A percentile compares a stretch with the other conserved stretches of the same genome.
Conservation (phyloP, 2,888 invertebrate species). For the Camponotus fellah region DNA sequence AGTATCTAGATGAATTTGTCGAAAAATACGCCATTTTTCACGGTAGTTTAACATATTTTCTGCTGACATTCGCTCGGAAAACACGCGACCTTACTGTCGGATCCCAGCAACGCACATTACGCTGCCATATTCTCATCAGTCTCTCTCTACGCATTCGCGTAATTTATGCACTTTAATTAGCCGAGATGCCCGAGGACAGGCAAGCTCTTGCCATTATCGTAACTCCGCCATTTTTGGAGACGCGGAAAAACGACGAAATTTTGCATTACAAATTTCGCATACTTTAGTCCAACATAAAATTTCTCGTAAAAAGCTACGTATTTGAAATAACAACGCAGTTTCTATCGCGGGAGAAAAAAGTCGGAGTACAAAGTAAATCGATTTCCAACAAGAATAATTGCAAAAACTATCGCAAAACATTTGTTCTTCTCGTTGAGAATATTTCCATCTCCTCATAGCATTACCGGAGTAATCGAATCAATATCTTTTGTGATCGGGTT, state of each 20-base stretch:
- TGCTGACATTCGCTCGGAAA: conserved; percentile 39
- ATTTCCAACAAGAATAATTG: neutral
- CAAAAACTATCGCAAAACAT: conserved; percentile 1
- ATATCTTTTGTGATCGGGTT: conserved; percentile 29
- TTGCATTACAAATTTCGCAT: conserved; percentile 20
- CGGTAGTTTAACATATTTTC: conserved; percentile 59
- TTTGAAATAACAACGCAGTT: neutral
- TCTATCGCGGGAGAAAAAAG: neutral
- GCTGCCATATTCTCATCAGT: conserved; percentile 72
- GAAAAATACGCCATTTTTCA: neutral
- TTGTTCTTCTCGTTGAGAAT: conserved; percentile 31
- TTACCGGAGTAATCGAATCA: conserved; percentile 52
- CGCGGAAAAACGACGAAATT: conserved; percentile 41
- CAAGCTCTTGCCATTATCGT: conserved; percentile 22
- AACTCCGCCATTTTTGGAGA: conserved; percentile 40
- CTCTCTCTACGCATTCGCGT: conserved; percentile 70
- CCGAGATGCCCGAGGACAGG: conserved; percentile 68
- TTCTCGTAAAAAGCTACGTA: neutral
- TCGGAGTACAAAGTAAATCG: neutral
- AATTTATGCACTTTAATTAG: conserved; percentile 81
- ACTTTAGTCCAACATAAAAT: conserved; percentile 3
- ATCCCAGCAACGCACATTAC: conserved; percentile 61
- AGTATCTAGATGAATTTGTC: neutral
- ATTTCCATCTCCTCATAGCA: conserved; percentile 33
- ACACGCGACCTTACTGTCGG: conserved; percentile 28